These are phyloP conservation scores for Tenthredo livida DNA, from an alignment of 2,888 invertebrate genomes.

Conservation along the genomic window DNA sequence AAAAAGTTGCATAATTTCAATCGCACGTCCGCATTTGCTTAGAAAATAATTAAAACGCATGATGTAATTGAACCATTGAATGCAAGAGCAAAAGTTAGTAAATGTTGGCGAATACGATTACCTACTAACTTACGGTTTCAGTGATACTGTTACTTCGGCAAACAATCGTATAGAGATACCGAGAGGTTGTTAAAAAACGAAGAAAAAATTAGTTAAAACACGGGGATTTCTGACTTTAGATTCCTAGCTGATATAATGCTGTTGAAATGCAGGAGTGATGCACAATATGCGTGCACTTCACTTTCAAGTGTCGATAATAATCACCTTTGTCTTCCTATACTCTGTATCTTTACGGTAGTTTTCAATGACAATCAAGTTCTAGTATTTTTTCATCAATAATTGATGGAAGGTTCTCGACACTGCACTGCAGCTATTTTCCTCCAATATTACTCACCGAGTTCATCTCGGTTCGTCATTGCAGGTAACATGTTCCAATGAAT, in stretches of 20 bases:
- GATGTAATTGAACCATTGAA: not conserved
- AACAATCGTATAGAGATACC: not conserved
- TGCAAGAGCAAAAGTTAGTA: not conserved
- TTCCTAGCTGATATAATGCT: not conserved
- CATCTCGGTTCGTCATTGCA: not conserved
- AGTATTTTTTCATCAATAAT: not conserved
- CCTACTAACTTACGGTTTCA: not conserved
- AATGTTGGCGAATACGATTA: too few species aligned
- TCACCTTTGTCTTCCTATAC: not conserved
- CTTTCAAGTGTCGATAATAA: not conserved
- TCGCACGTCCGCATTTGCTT: not conserved
- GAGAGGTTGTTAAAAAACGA: not conserved
- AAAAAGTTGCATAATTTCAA: not conserved
- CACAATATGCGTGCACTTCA: not conserved
- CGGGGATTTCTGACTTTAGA: not conserved
- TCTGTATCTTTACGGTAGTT: not conserved
- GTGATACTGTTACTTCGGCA: not conserved
- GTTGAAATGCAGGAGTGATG: not conserved
- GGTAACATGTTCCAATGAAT: not conserved
- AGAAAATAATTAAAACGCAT: too few species aligned
- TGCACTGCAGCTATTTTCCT: not conserved
- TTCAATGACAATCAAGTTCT: not conserved
- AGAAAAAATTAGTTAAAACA: not conserved
- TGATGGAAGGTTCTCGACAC: not conserved
- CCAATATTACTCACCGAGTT: not conserved